Percentiles rank a stretch among this genome's conserved stretches.
These are phyloP conservation scores for Drosophila infuscata DNA, from an alignment of 2,888 invertebrate species.

Conservation along the genomic window DNA sequence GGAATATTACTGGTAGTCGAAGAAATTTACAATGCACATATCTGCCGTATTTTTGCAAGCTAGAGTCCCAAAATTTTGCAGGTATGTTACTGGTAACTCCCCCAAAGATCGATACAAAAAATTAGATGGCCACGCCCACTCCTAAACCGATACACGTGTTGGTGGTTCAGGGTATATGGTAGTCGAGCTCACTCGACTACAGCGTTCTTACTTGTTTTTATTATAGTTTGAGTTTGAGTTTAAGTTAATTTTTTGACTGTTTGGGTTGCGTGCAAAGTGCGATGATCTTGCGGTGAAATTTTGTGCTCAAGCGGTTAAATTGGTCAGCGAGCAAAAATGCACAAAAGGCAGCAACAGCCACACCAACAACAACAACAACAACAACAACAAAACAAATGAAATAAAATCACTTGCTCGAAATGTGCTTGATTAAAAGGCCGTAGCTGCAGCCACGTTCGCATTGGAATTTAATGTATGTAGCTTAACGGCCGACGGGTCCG, in stretches of 20 bases:
- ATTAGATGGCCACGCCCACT: too few species aligned
- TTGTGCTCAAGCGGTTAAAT: conserved; percentile 82
- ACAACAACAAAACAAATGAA: conserved; percentile 41
- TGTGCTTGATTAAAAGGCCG: conserved; percentile 75
- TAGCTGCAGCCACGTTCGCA: conserved; percentile 52
- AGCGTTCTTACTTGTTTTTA: too few species aligned
- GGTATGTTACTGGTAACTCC: too few species aligned
- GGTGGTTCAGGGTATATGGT: too few species aligned
- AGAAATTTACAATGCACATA: too few species aligned
- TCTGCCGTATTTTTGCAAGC: too few species aligned
- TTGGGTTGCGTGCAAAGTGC: conserved; percentile 77
- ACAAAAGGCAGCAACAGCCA: conserved; percentile 44
- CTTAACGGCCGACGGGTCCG: conserved; percentile 30
- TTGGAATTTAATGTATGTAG: conserved; percentile 45
- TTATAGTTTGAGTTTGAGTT: conserved; percentile 29
- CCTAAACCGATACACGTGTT: too few species aligned
- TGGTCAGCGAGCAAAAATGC: conserved; percentile 81
- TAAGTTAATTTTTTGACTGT: conserved; percentile 47
- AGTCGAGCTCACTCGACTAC: too few species aligned
- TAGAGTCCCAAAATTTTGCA: too few species aligned
- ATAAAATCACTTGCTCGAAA: conserved; percentile 74
- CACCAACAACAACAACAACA: conserved; percentile 24
- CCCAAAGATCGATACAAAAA: too few species aligned
- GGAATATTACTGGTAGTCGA: too few species aligned
- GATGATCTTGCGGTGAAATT: conserved; percentile 81